These are phyloP conservation scores for Semnornis frantzii DNA, from an alignment of 2,113 vertebrate species.

Conservation along the genomic window DNA sequence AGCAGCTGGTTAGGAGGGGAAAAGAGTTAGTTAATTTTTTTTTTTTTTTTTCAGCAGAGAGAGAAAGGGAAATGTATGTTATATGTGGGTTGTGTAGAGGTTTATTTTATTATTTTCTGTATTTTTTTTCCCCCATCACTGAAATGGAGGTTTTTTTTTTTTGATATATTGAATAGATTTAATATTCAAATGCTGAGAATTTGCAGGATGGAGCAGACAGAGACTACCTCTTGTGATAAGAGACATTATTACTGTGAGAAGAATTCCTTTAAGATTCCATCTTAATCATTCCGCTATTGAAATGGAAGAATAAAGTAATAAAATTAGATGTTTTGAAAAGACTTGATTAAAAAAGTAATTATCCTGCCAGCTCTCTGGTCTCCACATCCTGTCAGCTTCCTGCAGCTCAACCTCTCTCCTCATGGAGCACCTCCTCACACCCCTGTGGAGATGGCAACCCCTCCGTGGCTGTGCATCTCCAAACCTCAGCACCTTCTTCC, in stretches of 20 bases:
- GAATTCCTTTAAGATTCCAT: slow-evolving; percentile 72
- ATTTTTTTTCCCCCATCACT: slow-evolving; percentile 19
- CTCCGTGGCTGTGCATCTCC: background rate
- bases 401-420: background rate
- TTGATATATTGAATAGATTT: slow-evolving; percentile 59
- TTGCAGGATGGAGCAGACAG: slow-evolving; percentile 53
- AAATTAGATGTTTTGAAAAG: slow-evolving; percentile 66
- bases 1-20: background rate
- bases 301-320: slow-evolving; percentile 74
- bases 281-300: slow-evolving; percentile 69
- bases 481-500: background rate
- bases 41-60: background rate
- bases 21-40: background rate
- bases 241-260: slow-evolving; percentile 60
- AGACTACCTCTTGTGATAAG: slow-evolving; percentile 64
- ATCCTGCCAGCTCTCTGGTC: background rate
- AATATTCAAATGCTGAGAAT: slow-evolving; percentile 68
- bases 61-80: too few species aligned
- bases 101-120: background rate
- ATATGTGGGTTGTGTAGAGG: too few species aligned
- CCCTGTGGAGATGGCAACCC: background rate
- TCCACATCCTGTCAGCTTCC: background rate
- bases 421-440: accelerated
- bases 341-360: slow-evolving; percentile 75
- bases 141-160: slow-evolving; percentile 3